These are phyloP conservation scores for Penaeus chinensis DNA, from an alignment of 1,140 invertebrate species.

Conservation along the genomic window DNA sequence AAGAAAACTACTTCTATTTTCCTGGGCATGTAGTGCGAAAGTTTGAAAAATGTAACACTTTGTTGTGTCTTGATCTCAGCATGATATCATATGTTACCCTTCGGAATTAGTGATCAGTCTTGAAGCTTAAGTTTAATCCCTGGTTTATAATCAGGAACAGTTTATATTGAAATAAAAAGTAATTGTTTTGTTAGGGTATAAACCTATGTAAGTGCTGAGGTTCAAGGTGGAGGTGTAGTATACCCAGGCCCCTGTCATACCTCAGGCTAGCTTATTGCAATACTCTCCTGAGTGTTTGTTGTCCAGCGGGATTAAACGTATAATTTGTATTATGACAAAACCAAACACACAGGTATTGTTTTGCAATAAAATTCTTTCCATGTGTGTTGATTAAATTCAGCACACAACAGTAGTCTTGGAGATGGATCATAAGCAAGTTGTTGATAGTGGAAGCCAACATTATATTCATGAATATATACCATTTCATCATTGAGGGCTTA, in stretches of 20 bases:
- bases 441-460: too few species aligned
- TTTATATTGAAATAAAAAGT: too few species aligned
- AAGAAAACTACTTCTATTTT: conserved; percentile 49
- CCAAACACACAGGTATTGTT: too few species aligned
- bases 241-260: conserved; percentile 56
- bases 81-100: conserved; percentile 29
- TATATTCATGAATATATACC: too few species aligned
- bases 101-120: background rate
- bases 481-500: too few species aligned
- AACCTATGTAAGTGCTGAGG: conserved; percentile 30
- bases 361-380: too few species aligned
- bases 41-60: conserved; percentile 34
- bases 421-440: too few species aligned
- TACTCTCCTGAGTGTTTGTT: conserved; percentile 39
- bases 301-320: too few species aligned
- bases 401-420: too few species aligned
- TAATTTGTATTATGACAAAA: too few species aligned
- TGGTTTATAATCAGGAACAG: too few species aligned
- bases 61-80: conserved; percentile 45
- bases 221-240: conserved; percentile 43
- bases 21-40: conserved; percentile 51
- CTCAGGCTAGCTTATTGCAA: conserved; percentile 47
- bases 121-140: background rate
- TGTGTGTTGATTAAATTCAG: too few species aligned
- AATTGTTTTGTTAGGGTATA: background rate